Percentiles rank a stretch among this genome's conserved stretches.
phyloP scores from a whole-genome alignment of 2,797 vertebrate genomes.

The Sternotherus odoratus region DNA sequence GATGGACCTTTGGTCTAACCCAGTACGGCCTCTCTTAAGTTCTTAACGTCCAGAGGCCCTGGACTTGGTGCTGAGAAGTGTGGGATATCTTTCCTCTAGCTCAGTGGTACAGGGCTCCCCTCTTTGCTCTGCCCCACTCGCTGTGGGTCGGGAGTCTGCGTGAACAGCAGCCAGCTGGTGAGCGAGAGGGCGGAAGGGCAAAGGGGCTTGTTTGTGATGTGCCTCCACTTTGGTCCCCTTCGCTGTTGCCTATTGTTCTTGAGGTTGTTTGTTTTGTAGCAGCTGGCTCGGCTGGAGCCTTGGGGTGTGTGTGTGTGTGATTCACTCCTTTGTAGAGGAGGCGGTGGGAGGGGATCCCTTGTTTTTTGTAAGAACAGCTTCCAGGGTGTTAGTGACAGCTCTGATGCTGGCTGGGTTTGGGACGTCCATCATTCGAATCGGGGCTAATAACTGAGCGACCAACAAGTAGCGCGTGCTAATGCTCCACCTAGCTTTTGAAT shows the following conservation, averaged over 20 bases:
- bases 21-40: too few relatives aligned
- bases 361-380: not conserved
- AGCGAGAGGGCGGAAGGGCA: not conserved
- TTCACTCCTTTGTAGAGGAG: not conserved
- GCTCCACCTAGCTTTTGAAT: not conserved
- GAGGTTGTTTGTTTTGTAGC: not conserved
- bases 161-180: not conserved
- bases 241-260: not conserved
- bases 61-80: not conserved
- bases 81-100: not conserved
- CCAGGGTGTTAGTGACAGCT: not conserved
- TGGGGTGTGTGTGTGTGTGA: not conserved
- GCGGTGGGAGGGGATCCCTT: not conserved
- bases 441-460: not conserved
- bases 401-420: not conserved
- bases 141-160: not conserved
- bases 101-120: not conserved
- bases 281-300: not conserved
- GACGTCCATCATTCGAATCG: not conserved
- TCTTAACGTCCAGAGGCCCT: not conserved
- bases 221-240: not conserved
- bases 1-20: too few relatives aligned
- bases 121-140: not conserved
- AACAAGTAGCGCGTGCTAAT: not conserved
- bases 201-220: not conserved